Evolutionary conservation across 2,888 invertebrate genomes (phyloP), one percentile per base, ranked within the genome.

Genomic region (Idaea straminata): DNA sequence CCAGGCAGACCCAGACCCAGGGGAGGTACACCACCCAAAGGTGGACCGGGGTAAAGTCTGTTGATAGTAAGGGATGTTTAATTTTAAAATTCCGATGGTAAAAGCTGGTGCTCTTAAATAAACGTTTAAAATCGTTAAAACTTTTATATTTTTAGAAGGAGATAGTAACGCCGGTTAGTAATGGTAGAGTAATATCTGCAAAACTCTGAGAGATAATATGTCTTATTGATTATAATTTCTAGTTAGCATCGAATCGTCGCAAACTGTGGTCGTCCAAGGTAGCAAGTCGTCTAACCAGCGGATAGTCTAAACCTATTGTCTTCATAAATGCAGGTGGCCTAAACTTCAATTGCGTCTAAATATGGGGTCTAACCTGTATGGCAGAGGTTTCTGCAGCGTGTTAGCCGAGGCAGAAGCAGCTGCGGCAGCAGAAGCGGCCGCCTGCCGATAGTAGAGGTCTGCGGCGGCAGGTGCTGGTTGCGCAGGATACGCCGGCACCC

Each of bases 331-430:
- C n/a, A 25, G 25, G 57, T 57, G 15, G 15, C 3, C 57, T 7
- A 13, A 13, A 57, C 3, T 57, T 57, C 3, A 57, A 57, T 15
- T 13, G n/a, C n/a, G n/a, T 13, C 57, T 25, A n/a, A n/a, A n/a
- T n/a, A n/a, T n/a, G n/a, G n/a, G n/a, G n/a, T 7, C 47, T 83
- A 64, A 93, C 85, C 96, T 93, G 89, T 97, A 97, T 73, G 98
- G 97, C 83, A 98, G 93, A 3, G 98, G 98, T 87, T 98, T 98
- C 87, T 98, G 98, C 76, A 98, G 92, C 67, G 96, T 96, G 94
- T 95, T 83, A 90, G 95, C 84, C 91, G 95, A 69, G 87, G 95
- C 83, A 73, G 93, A 83, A 83, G 93, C 80, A 85, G 94, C 84
- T 85, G 94, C 81, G 86, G 93, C 87, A 90, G 97, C 96, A 0